Evolutionary conservation across 2,113 vertebrate species (phyloP), one percentile per base, ranked within the genome.

Genomic region (Pluvianellus socialis): DNA sequence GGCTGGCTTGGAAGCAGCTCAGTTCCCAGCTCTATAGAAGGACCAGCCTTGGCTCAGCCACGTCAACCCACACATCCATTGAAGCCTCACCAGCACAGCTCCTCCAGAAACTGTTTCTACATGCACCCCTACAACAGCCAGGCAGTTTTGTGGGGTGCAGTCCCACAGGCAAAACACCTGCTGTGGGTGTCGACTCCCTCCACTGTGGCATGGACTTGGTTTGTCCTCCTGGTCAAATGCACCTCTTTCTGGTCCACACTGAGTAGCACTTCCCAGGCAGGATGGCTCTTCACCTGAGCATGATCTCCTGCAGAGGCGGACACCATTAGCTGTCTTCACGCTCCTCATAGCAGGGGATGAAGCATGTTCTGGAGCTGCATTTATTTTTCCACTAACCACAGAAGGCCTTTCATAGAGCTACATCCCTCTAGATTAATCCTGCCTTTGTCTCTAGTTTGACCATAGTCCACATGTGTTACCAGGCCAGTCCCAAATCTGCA

Each of bases 31-130:
- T 55, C 10, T 50, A 24, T 18, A 13, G n/a, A 7, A 79, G 38
- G 58, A 50, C 0, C 14, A 83, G 62, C 52, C 52, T 40, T 26
- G 11, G 67, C 63, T 84, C 53, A 49, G 79, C 56, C 75, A 35
- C 3, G 0, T 20, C 35, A 66, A 3, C 13, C 20, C 71, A n/a
- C 2, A 6, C 1, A 3, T 47, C 73, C 1, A 5, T 40, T 62
- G 61, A 42, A 66, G 56, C 17, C 21, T 44, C 40, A 47, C 15
- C 30, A 79, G 38, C 30, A 66, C 18, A 23, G 26, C 59, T 85
- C 59, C 19, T 77, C 17, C 59, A 79, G 45, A 70, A 65, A 12
- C 15, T 1, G 4, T 27, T 85, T 21, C 73, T 14, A 6, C 40
- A 5, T 11, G 35, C 40, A 27, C 40, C 1, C 1, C 49, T 45